Evolutionary conservation across 1,140 invertebrate genomes (phyloP).

Genomic region (Tetraneura akinire): DNA sequence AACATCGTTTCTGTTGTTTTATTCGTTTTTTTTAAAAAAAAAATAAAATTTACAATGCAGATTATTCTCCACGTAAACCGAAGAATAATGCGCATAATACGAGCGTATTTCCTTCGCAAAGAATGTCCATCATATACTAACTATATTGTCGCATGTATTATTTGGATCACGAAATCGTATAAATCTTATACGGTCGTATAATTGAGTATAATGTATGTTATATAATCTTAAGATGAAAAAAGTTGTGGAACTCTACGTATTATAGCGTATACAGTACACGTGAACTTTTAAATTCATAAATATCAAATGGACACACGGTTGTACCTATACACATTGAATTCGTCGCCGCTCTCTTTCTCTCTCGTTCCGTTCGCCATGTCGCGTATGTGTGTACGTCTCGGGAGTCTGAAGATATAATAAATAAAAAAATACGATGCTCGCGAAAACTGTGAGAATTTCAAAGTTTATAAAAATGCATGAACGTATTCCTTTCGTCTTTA

Average conservation of each 20-base stretch:
- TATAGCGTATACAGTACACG: too few relatives aligned
- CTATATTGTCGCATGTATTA: too few relatives aligned
- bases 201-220: background rate
- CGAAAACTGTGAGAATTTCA: background rate
- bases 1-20: too few relatives aligned
- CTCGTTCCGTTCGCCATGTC: background rate
- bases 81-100: too few relatives aligned
- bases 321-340: slow-evolving; percentile 18
- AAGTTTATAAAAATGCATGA: slow-evolving; percentile 26
- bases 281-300: slow-evolving; percentile 18
- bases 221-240: background rate
- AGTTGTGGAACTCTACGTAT: background rate
- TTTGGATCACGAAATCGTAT: background rate
- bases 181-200: background rate
- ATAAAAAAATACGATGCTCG: background rate
- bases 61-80: too few relatives aligned
- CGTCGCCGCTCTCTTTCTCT: too few relatives aligned
- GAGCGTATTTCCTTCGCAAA: too few relatives aligned
- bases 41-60: too few relatives aligned
- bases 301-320: background rate
- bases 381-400: background rate
- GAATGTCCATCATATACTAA: too few relatives aligned
- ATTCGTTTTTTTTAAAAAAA: too few relatives aligned
- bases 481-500: slow-evolving; percentile 22
- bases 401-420: slow-evolving; percentile 8